Conservation (phyloP, 1,140 invertebrate species). For the Drosophila ogumai region DNA sequence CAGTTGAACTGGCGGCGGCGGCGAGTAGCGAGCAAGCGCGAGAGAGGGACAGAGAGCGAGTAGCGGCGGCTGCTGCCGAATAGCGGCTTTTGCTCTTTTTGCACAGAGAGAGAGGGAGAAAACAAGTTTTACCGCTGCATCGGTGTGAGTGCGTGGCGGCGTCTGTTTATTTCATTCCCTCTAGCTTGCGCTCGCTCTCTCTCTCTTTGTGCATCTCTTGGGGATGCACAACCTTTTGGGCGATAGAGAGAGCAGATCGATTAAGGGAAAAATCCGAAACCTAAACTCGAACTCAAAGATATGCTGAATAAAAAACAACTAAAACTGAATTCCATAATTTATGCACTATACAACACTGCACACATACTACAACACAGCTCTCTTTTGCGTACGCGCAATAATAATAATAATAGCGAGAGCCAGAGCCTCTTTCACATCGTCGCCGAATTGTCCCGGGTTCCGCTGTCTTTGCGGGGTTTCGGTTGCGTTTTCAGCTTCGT, state of each 20-base stretch:
- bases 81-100: constrained; percentile 79
- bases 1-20: constrained; percentile 52
- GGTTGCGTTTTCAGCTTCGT: no score
- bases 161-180: constrained; percentile 58
- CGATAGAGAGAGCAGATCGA: constrained; percentile 66
- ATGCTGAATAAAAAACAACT: constrained; percentile 14
- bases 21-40: constrained; percentile 61
- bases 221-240: constrained; percentile 66
- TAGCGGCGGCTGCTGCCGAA: constrained; percentile 50
- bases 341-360: constrained; percentile 77
- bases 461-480: no score
- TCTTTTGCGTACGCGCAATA: no score
- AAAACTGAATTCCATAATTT: constrained; percentile 58
- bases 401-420: no score
- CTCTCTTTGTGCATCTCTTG: constrained; percentile 69
- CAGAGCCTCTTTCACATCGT: no score
- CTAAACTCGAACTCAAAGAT: constrained; percentile 24
- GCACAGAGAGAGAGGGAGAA: constrained; percentile 59
- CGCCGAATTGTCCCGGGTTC: no score
- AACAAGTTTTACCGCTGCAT: constrained; percentile 70
- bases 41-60: constrained; percentile 41
- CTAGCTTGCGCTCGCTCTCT: constrained; percentile 34
- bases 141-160: constrained; percentile 54
- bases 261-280: constrained; percentile 43
- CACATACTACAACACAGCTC: no score